phyloP scores from a whole-genome alignment of 2,797 vertebrate genomes.

The Psittacula echo region DNA sequence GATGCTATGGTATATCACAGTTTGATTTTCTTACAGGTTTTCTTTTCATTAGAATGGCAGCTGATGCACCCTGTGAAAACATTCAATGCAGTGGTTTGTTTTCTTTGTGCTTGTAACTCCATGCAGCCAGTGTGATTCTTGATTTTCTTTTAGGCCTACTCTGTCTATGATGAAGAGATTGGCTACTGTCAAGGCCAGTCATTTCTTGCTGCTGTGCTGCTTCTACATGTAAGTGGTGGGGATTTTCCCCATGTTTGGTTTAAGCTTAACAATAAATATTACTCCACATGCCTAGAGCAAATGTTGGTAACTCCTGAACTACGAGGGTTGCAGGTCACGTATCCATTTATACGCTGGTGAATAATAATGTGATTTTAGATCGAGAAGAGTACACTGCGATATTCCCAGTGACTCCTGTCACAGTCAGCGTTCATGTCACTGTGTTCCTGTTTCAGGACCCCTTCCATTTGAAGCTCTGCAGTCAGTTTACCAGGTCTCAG shows the following conservation, averaged over 20 bases:
- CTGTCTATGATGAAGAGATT: conserved; percentile 99
- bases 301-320: neutral
- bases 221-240: conserved; percentile 90
- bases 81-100: neutral
- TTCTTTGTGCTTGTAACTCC: neutral
- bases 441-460: neutral
- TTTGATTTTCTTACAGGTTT: neutral
- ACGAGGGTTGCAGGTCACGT: neutral
- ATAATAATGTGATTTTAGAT: neutral
- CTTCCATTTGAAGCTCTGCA: neutral
- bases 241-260: neutral
- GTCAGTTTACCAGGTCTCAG: neutral
- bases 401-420: neutral
- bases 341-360: neutral
- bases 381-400: neutral
- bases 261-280: neutral
- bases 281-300: neutral
- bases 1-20: neutral
- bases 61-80: neutral
- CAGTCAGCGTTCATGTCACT: rapidly evolving
- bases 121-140: neutral
- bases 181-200: conserved; percentile 99
- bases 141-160: conserved; percentile 88
- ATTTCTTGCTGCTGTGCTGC: conserved; percentile 95
- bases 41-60: neutral